These are phyloP conservation scores for Orthonyx spaldingii DNA, from an alignment of 2,113 vertebrate genomes.

Conservation along the genomic window DNA sequence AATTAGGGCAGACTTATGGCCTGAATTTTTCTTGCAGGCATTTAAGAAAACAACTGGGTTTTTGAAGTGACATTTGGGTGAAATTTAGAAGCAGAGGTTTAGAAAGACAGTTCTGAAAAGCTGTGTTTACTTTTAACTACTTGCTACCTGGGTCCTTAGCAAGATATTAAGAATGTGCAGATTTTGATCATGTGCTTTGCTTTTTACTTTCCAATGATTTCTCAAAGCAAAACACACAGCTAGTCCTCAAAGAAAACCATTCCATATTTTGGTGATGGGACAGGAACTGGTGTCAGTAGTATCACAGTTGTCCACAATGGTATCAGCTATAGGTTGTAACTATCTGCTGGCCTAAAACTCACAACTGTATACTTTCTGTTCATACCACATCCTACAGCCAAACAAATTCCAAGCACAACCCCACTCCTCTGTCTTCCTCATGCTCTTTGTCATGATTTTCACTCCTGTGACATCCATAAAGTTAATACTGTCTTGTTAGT, in stretches of 20 bases:
- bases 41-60: neutral
- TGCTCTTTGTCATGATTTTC: neutral
- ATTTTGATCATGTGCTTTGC: fast-evolving
- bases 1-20: neutral
- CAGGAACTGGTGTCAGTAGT: neutral
- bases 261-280: neutral
- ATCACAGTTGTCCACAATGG: neutral
- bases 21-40: neutral
- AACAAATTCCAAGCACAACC: neutral
- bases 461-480: neutral
- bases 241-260: neutral
- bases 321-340: fast-evolving
- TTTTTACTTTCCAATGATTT: neutral
- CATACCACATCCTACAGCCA: neutral
- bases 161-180: neutral
- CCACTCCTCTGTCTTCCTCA: neutral
- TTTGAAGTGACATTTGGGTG: neutral
- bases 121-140: neutral
- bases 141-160: neutral
- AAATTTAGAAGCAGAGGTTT: neutral
- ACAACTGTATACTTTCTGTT: neutral
- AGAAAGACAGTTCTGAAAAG: neutral
- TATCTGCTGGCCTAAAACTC: neutral
- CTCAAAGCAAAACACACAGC: neutral
- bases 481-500: neutral